These are phyloP conservation scores for Beris chalybata DNA, from an alignment of 2,888 invertebrate species.

Conservation along the genomic window DNA sequence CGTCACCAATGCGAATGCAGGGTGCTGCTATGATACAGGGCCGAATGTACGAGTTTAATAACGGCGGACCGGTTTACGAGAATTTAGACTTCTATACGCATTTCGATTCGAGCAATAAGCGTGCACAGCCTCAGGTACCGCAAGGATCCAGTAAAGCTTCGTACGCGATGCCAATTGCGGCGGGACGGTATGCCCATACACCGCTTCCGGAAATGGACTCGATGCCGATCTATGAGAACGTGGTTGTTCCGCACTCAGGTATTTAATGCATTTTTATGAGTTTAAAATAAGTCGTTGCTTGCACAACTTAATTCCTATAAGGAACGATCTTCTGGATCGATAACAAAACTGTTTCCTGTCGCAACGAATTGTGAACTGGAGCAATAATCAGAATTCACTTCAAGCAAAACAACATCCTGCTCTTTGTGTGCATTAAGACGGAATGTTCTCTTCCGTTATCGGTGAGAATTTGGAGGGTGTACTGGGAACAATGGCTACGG, in stretches of 20 bases:
- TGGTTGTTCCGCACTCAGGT: conserved; percentile 61
- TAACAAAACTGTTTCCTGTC: too few species aligned
- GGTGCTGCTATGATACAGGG: conserved; percentile 51
- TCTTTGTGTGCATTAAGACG: too few species aligned
- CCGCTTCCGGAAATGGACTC: conserved; percentile 61
- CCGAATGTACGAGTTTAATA: conserved; percentile 31
- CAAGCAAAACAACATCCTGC: too few species aligned
- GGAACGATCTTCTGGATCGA: too few species aligned
- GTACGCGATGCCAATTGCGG: conserved; percentile 50
- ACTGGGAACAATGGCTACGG: too few species aligned
- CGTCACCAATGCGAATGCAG: conserved; percentile 51
- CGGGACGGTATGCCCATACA: conserved; percentile 51
- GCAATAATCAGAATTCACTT: too few species aligned
- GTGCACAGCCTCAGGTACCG: conserved; percentile 82
- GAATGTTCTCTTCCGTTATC: too few species aligned
- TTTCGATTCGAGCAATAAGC: conserved; percentile 58
- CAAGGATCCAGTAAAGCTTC: conserved; percentile 54
- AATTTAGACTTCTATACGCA: conserved; percentile 79
- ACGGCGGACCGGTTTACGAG: conserved; percentile 71
- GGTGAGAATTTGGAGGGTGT: too few species aligned
- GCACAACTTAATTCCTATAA: background rate
- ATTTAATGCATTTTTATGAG: background rate
- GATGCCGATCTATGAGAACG: conserved; percentile 67
- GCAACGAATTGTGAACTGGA: too few species aligned
- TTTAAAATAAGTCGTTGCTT: too few species aligned